phyloP scores from a whole-genome alignment of 1,140 invertebrate species.

The Condylostylus longicornis region DNA sequence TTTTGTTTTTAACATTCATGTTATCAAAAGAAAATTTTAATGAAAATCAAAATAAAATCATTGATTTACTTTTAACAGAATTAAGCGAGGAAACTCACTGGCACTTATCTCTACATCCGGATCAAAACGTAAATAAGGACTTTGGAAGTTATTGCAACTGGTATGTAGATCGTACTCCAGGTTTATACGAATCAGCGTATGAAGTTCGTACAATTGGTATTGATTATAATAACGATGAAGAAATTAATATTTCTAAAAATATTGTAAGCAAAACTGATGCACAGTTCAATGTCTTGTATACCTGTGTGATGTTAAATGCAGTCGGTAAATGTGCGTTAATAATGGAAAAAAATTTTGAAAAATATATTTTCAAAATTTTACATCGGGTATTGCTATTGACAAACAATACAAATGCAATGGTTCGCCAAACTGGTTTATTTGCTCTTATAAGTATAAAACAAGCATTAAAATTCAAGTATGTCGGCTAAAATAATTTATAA shows the following conservation, averaged over 20 bases:
- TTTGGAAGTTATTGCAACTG: constrained; percentile 12
- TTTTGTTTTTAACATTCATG: constrained; percentile 16
- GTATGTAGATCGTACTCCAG: constrained; percentile 26
- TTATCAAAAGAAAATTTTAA: constrained; percentile 15
- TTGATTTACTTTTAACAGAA: not conserved
- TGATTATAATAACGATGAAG: constrained; percentile 23
- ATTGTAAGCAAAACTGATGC: constrained; percentile 20
- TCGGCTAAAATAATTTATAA: too few relatives aligned
- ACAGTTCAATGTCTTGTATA: constrained; percentile 26
- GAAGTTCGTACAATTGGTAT: constrained; percentile 25
- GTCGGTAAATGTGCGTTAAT: constrained; percentile 19
- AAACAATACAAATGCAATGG: constrained; percentile 21
- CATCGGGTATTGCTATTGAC: constrained; percentile 19
- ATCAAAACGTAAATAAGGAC: constrained; percentile 18
- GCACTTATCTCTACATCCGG: constrained; percentile 20
- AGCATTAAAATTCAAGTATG: constrained; percentile 29
- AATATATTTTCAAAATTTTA: constrained; percentile 18
- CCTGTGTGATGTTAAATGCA: constrained; percentile 22
- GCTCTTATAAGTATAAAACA: constrained; percentile 35
- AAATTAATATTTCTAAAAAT: constrained; percentile 2
- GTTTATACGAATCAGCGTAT: constrained; percentile 25
- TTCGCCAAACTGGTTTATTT: constrained; percentile 21
- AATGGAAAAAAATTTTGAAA: constrained; percentile 20
- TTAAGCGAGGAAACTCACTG: constrained; percentile 14
- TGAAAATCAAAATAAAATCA: too few relatives aligned